Percentiles rank a stretch among this genome's conserved stretches.
Conservation (phyloP, 2,888 invertebrate species). For the Nemapogon koenigi region DNA sequence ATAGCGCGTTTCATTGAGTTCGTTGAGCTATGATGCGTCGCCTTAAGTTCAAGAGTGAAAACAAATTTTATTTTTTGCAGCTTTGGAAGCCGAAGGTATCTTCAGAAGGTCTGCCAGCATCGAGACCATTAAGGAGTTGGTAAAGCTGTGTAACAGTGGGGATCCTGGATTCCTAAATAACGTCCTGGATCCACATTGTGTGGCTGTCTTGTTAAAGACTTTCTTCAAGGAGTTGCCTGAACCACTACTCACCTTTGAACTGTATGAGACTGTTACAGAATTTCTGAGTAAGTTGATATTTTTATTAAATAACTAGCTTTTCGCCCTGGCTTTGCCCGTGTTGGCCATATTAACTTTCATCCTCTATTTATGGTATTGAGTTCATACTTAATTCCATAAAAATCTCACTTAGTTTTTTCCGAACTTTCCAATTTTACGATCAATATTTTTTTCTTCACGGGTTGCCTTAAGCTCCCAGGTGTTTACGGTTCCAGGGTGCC, state of each 20-base stretch:
- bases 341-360: no score
- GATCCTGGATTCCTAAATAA: constrained; percentile 79
- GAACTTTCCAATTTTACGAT: no score
- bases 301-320: no score
- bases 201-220: constrained; percentile 94
- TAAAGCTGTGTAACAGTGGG: constrained; percentile 88
- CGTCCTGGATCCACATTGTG: constrained; percentile 90
- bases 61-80: constrained; percentile 42
- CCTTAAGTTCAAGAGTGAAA: no score
- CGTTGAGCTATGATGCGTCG: no score
- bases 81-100: constrained; percentile 93
- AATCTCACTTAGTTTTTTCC: no score
- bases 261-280: constrained; percentile 91
- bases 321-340: no score
- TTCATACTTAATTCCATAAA: background rate
- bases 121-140: constrained; percentile 81
- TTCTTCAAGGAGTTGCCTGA: constrained; percentile 92
- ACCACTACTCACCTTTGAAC: constrained; percentile 90
- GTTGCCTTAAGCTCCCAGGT: no score
- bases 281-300: constrained; percentile 89
- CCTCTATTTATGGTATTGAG: no score
- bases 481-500: no score
- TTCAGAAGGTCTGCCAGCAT: constrained; percentile 94
- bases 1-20: no score
- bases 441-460: no score